A percentile compares a stretch with the other conserved stretches of the same genome.
phyloP scores from a whole-genome alignment of 2,888 invertebrate genomes.

The Micoletzkya japonica region DNA sequence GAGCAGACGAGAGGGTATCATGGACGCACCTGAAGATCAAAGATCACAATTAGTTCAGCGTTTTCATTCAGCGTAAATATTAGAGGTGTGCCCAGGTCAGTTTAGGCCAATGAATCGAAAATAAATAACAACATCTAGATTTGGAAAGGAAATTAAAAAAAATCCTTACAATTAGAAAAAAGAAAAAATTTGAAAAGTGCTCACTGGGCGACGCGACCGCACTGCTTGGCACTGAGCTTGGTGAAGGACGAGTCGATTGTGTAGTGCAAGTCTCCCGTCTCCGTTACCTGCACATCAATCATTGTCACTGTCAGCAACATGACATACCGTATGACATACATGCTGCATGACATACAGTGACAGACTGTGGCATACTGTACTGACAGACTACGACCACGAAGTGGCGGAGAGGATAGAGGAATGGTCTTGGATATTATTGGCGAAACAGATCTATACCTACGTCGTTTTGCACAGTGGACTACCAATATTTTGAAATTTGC shows the following conservation, averaged over 20 bases:
- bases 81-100: not conserved
- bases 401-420: too few species aligned
- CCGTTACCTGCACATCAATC: slow-evolving; percentile 14
- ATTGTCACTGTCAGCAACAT: not conserved
- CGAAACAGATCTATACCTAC: too few species aligned
- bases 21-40: slow-evolving; percentile 21
- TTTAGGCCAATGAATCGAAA: not conserved
- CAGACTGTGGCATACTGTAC: too few species aligned
- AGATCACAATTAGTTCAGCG: not conserved
- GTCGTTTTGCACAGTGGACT: too few species aligned
- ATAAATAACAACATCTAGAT: not conserved
- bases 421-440: too few species aligned
- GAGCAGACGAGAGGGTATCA: not conserved
- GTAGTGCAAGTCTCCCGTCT: slow-evolving; percentile 44
- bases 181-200: not conserved
- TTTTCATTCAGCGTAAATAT: not conserved
- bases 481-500: too few species aligned
- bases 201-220: not conserved
- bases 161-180: not conserved
- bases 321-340: too few species aligned
- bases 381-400: too few species aligned
- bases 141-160: not conserved
- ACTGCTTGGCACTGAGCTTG: slow-evolving; percentile 21
- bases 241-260: slow-evolving; percentile 46
- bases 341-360: too few species aligned